Percentiles rank a stretch among this genome's conserved stretches.
Conservation (phyloP, 2,797 vertebrate genomes). For the Chelonia mydas region DNA sequence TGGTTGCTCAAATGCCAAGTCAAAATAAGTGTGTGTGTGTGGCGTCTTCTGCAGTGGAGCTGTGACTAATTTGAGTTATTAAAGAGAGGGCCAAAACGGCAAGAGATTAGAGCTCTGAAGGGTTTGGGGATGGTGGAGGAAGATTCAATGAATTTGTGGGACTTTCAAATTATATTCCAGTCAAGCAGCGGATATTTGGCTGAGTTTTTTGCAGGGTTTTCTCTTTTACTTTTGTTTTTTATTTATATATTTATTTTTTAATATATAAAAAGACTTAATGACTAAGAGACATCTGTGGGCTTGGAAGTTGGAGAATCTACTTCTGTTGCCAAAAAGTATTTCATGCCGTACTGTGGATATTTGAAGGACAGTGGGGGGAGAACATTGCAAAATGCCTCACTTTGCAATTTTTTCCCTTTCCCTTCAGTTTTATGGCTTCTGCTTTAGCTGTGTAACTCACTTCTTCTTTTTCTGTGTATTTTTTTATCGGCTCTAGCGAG, state of each 20-base stretch:
- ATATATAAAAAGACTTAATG: neutral
- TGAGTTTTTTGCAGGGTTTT: neutral
- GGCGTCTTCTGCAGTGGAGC: neutral
- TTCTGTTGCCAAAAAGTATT: neutral
- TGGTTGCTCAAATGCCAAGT: conserved; percentile 38
- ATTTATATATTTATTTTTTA: neutral
- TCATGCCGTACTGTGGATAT: neutral
- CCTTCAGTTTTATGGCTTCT: neutral
- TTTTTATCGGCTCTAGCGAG: conserved; percentile 42
- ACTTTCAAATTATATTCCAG: neutral
- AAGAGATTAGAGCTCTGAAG: neutral
- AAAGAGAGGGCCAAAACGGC: neutral
- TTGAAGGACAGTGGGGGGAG: neutral
- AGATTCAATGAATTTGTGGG: neutral
- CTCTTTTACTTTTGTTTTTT: neutral
- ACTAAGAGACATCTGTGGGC: conserved; percentile 29
- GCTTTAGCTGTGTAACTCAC: neutral
- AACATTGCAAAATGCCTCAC: neutral
- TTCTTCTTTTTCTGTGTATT: conserved; percentile 52
- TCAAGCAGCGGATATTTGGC: neutral
- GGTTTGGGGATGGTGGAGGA: neutral
- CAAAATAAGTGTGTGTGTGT: neutral
- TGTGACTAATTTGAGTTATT: neutral
- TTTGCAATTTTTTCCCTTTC: neutral
- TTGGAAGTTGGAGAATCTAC: conserved; percentile 8